Base-by-base conservation (phyloP, 1,140 invertebrate genomes). In the Drosophila arizonae region DNA sequence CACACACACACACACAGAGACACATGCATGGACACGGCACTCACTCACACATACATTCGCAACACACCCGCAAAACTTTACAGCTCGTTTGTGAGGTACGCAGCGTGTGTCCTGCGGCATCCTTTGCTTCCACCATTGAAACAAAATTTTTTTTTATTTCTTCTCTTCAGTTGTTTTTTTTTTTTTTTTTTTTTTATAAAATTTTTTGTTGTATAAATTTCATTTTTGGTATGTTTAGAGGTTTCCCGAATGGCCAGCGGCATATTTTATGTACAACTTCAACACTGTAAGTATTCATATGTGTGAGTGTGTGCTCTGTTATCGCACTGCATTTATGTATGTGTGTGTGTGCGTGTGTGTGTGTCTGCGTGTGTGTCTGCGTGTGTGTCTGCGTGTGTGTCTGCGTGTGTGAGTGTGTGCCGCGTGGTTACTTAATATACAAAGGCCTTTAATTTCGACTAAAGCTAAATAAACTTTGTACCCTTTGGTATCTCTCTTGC, bases 381-480 rank as follows among this genome's bases (percentile, higher is more conserved):
- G n/a, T 65, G 50, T 51, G 41, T 74, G 71, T 51, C 26, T 15
- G 68, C 15, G 28, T 30, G 71, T 46, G 33, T 15, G 68, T 24
- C 0, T 4, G 28, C 3, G 28, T 65, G 50, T 51, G 36, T 74
- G 71, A 41, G 33, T 15, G 68, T 24, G 45, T 8, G 55, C 62
- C 77, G 72, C 77, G 81, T 75, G 85, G 79, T 79, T 88, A 84
- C 84, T 87, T 87, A 88, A 88, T 84, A 87, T 87, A 87, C 84
- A 87, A 87, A 87, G 82, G 79, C 82, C 82, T 87, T 87, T 87
- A 87, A 87, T 87, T 87, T 87, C 66, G 70, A 84, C 79, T 88
- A 87, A 88, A 88, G 84, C 84, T 88, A 87, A 87, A 87, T 87
- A 88, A 87, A 88, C 84, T 87, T 87, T 87, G 77, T 87, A 84